Evolutionary conservation across 2,113 vertebrate species (phyloP).

Genomic region (Hoplias malabaricus): DNA sequence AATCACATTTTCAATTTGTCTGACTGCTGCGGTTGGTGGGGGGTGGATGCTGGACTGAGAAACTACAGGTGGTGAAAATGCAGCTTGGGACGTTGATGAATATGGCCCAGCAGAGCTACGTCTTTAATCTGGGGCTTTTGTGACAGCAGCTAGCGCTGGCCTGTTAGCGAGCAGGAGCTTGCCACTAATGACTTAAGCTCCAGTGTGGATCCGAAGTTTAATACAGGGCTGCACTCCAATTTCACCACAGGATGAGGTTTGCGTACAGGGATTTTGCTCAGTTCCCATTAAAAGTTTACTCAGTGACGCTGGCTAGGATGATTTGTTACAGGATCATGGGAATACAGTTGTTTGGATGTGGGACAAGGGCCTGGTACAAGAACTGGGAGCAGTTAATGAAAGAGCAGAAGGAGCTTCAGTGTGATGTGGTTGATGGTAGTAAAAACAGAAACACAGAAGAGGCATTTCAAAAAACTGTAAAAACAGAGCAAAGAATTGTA

Average conservation of each 20-base stretch:
- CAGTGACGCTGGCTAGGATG: background rate
- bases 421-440: background rate
- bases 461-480: too few species aligned
- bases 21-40: conserved; percentile 61
- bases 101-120: conserved; percentile 53
- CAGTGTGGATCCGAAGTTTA: conserved; percentile 27
- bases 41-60: conserved; percentile 56
- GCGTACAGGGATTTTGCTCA: conserved; percentile 7
- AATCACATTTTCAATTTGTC: conserved; percentile 70
- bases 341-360: conserved; percentile 9
- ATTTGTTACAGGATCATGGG: conserved; percentile 21
- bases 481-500: too few species aligned
- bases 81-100: conserved; percentile 51
- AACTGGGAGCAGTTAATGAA: conserved; percentile 5
- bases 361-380: background rate
- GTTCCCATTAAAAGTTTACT: conserved; percentile 38
- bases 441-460: background rate
- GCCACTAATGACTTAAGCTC: conserved; percentile 46
- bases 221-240: conserved; percentile 15
- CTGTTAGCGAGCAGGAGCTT: conserved; percentile 39
- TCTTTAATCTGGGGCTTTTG: conserved; percentile 52
- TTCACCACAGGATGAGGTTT: conserved; percentile 38
- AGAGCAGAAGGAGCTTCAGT: conserved; percentile 1
- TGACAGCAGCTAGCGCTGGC: conserved; percentile 42
- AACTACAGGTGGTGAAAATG: conserved; percentile 55